Base-by-base conservation (phyloP, 2,113 vertebrate genomes). In the Osmerus eperlanus region DNA sequence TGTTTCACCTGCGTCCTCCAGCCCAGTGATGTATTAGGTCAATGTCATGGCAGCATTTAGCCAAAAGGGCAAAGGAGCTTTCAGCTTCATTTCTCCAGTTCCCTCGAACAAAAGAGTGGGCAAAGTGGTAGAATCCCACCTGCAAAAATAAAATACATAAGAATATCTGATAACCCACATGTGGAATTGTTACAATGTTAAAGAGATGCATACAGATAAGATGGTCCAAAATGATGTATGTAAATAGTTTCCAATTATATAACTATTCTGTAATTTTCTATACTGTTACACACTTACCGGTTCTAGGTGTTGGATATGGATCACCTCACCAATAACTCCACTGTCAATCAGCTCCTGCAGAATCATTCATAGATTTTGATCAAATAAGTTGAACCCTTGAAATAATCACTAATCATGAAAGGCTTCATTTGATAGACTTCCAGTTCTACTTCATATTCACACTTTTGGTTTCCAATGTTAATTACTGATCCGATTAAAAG, bases 101-200 rank as follows among this genome's bases (percentile, higher is more conserved):
- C 13, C 94, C 94, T 72, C 94, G 90, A 41, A 95, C 94, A 79
- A 90, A 95, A 0, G 93, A 95, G 84, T 95, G 94, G 62, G 94
- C 93, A 77, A 95, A 95, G 76, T 95, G 94, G 81, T 91, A 94
- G 83, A 84, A 92, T 0, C 94, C 94, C 66, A 95, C 88, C 94
- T 95, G 14, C 21, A 62, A 23, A 60, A 9, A 62, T 29, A 15
- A 3, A 62, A 15, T 29, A 15, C 4, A 29, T 28, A 60, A 4
- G 19, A 60, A 25, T 62, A 16, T 28, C 13, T 5, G 28, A 15
- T 12, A 3, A 62, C 28, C 1, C 0, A 62, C 21, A 62, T 7
- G 14, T 56, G 7, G 2, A 19, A 36, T 41, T 32, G 29, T 36
- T 32, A 64, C 23, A 29, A 14, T 25, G 9, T 47, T 47, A 47